phyloP scores from a whole-genome alignment of 92 coral and sea anemone genomes.

The Anthopleura xanthogrammica region DNA sequence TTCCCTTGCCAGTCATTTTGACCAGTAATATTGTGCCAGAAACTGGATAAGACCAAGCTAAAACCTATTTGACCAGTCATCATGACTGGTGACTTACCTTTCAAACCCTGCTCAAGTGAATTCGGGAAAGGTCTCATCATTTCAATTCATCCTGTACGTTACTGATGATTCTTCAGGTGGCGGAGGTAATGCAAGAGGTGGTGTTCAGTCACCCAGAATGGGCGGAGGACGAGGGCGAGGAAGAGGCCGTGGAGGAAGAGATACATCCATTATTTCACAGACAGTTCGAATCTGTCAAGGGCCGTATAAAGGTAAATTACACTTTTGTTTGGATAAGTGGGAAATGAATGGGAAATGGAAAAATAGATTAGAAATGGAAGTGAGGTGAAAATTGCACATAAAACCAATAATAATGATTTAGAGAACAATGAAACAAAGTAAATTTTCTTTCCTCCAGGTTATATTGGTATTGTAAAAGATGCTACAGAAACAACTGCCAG shows the following conservation, averaged over 20 bases:
- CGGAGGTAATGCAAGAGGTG: slow-evolving; percentile 69
- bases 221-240: slow-evolving; percentile 91
- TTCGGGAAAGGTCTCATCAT: too few species aligned
- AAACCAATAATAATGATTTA: too few species aligned
- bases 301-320: slow-evolving; percentile 83
- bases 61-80: too few species aligned
- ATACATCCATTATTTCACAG: slow-evolving; percentile 76
- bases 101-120: too few species aligned
- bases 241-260: slow-evolving; percentile 90
- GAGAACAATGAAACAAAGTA: neutral
- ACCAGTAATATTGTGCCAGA: too few species aligned
- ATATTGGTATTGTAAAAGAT: slow-evolving; percentile 97
- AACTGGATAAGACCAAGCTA: too few species aligned
- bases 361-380: neutral
- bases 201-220: slow-evolving; percentile 25
- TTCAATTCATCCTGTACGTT: neutral
- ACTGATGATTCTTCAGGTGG: slow-evolving; percentile 34
- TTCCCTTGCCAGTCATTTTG: too few species aligned
- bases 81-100: too few species aligned
- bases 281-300: slow-evolving; percentile 96
- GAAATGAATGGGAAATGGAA: neutral
- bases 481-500: slow-evolving; percentile 99
- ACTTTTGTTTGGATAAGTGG: neutral
- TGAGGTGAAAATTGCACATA: too few species aligned
- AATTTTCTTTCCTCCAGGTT: slow-evolving; percentile 49